phyloP scores from a whole-genome alignment of 2,888 invertebrate genomes.

The Tenthredo scrophulariae region DNA sequence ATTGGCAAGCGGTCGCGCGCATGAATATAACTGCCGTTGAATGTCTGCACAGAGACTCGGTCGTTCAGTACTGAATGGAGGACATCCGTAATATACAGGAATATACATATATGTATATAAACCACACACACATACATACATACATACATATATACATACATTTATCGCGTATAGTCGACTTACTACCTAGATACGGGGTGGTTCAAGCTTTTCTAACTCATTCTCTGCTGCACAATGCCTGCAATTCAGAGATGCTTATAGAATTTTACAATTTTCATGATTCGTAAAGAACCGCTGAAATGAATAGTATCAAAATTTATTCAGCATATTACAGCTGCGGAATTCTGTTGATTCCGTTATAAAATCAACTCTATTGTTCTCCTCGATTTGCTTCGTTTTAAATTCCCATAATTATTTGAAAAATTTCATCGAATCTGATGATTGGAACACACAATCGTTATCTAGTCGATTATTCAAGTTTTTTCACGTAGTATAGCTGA shows the following conservation, averaged over 20 bases:
- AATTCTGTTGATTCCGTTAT: background rate
- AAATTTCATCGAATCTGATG: background rate
- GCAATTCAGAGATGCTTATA: background rate
- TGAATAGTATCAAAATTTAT: background rate
- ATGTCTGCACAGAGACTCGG: constrained; percentile 58
- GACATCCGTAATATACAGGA: constrained; percentile 29
- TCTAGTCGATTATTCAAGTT: background rate
- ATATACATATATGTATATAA: background rate
- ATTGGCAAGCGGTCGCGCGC: constrained; percentile 73
- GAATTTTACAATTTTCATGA: background rate
- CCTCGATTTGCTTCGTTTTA: background rate
- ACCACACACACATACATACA: background rate
- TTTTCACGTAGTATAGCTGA: constrained; percentile 3
- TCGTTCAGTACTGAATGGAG: constrained; percentile 51
- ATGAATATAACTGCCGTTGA: constrained; percentile 74
- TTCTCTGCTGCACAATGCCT: background rate
- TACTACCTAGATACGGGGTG: constrained; percentile 28
- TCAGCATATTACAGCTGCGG: background rate
- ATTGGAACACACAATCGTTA: background rate
- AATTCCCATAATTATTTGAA: background rate
- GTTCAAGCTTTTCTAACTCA: background rate
- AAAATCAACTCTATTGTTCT: background rate
- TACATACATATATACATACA: background rate
- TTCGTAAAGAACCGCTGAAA: background rate
- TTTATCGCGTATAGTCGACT: background rate